phyloP scores from a whole-genome alignment of 2,888 invertebrate genomes.

The Ectropis crepuscularia region DNA sequence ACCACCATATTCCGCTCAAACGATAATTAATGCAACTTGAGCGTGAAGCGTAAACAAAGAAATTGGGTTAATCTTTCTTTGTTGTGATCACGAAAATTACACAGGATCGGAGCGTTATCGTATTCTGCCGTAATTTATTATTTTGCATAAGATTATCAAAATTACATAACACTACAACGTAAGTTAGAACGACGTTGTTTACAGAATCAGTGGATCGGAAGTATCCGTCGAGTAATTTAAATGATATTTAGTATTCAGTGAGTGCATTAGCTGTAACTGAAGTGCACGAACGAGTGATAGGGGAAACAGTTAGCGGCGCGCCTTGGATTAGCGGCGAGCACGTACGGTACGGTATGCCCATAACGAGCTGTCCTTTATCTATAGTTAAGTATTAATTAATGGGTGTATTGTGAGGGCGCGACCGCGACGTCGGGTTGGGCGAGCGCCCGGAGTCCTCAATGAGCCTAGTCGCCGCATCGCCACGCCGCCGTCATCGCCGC shows the following conservation, averaged over 20 bases:
- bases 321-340: constrained; percentile 16
- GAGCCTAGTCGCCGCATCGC: constrained; percentile 54
- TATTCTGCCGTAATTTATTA: not conserved
- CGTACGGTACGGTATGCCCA: constrained; percentile 19
- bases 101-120: constrained; percentile 8
- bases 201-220: constrained; percentile 6
- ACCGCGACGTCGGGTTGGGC: constrained; percentile 2
- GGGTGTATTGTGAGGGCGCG: constrained; percentile 14
- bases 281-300: constrained; percentile 15
- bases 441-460: constrained; percentile 49
- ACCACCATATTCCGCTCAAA: constrained; percentile 21
- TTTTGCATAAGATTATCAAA: constrained; percentile 4
- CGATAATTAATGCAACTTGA: constrained; percentile 32
- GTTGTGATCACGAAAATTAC: constrained; percentile 29
- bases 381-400: constrained; percentile 25
- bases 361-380: constrained; percentile 22
- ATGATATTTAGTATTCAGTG: constrained; percentile 9
- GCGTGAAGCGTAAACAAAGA: constrained; percentile 34
- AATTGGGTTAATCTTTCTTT: constrained; percentile 29
- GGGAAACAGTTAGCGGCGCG: constrained; percentile 19
- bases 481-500: constrained; percentile 55
- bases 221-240: constrained; percentile 7
- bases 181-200: not conserved
- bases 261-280: constrained; percentile 15
- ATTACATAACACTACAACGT: constrained; percentile 2